These are phyloP conservation scores for Sula dactylatra DNA, from an alignment of 2,113 vertebrate genomes.

Conservation along the genomic window DNA sequence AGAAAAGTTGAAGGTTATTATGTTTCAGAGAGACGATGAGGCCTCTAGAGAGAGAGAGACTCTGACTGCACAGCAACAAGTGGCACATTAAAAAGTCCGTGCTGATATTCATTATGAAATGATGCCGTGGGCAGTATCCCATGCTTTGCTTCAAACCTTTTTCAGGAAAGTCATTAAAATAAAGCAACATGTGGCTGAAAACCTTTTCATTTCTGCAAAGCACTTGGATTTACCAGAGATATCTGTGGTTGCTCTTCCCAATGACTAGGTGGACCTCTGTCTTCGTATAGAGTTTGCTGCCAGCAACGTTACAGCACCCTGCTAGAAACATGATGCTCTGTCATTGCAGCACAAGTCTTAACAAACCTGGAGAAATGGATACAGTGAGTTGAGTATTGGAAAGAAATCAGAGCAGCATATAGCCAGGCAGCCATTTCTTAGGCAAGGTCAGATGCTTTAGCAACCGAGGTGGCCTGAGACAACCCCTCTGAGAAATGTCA, in stretches of 20 bases:
- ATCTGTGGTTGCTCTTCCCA: not conserved
- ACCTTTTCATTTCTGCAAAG: not conserved
- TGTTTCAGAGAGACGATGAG: not conserved
- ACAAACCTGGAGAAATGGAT: not conserved
- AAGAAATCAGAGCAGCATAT: not conserved
- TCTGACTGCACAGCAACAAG: not conserved
- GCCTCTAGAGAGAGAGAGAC: not conserved
- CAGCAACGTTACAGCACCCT: not conserved
- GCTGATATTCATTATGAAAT: not conserved
- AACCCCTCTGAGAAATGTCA: not conserved
- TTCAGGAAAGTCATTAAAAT: not conserved
- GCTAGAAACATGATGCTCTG: not conserved
- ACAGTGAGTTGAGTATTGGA: not conserved
- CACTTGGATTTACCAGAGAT: not conserved
- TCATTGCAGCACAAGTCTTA: not conserved
- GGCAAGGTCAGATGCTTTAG: not conserved
- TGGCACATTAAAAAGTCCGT: not conserved
- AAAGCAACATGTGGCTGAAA: not conserved
- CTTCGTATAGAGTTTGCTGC: not conserved
- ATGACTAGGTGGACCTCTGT: not conserved
- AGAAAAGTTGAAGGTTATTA: not conserved
- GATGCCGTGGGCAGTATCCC: not conserved
- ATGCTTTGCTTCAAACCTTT: not conserved
- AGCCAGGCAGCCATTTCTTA: not conserved
- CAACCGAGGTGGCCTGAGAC: not conserved